Evolutionary conservation across 2,888 invertebrate genomes (phyloP), one percentile per base, ranked within the genome.

Genomic region (Tipula unca): DNA sequence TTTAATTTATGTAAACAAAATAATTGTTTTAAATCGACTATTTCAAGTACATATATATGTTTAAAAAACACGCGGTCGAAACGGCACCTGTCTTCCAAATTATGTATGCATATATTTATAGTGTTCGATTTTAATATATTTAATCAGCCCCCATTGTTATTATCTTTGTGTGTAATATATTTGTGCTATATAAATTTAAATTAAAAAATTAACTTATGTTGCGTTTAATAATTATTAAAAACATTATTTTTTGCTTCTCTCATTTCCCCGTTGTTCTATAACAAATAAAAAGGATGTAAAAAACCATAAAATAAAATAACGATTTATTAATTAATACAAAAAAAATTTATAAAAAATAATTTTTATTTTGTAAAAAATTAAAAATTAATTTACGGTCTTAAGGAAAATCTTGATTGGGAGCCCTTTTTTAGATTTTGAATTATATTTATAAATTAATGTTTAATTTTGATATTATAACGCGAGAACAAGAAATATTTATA

Each of bases 351-450:
- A 69, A 69, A 69, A 69, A 69, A 69, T 69, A 69, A 69, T 69
- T 69, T 54, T 69, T 69, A 10, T 69, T 48, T 48, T 13, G 25
- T 25, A 25, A 20, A 69, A 69, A 69, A 69, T 25, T 69, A 69
- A 69, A 69, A 69, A 69, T 69, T 69, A 69, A 25, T 69, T 69
- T 1, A 8, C 69, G 25, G 25, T 69, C 69, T 25, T 13, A 54
- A 54, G 82, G 82, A 82, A 83, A 83, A 83, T 83, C 83, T 35
- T 83, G 83, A 83, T 83, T 35, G 83, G 83, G 83, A 83, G 83
- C 83, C 83, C 83, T 83, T 83, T 54, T 6, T 69, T 69, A 69
- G 69, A 69, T 25, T 20, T 69, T 69, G 25, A 69, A 69, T 69
- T 69, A 69, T 69, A 69, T 69, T 8, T 69, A 48, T 20, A 17